phyloP scores from a whole-genome alignment of 1,140 invertebrate species.

The Bombus confusus region DNA sequence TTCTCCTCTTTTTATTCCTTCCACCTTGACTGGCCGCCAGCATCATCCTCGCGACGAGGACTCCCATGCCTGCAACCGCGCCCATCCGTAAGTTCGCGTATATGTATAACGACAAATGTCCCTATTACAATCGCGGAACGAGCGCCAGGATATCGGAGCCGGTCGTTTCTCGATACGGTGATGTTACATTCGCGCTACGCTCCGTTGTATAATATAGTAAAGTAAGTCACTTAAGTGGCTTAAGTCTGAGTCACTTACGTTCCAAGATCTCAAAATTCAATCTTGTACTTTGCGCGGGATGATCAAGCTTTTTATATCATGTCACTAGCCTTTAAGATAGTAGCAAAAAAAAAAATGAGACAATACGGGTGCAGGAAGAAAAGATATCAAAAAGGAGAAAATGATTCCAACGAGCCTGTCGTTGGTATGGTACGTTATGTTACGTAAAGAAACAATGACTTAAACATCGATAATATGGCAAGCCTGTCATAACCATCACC shows the following conservation, averaged over 20 bases:
- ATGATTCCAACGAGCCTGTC: no score
- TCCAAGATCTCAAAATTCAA: neutral
- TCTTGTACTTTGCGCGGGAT: neutral
- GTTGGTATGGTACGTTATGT: no score
- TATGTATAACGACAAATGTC: slow-evolving; percentile 28
- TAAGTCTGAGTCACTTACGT: neutral
- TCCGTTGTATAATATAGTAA: slow-evolving; percentile 30
- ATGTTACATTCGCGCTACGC: slow-evolving; percentile 11
- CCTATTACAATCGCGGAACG: slow-evolving; percentile 34
- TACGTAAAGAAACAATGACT: no score
- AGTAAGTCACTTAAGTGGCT: no score
- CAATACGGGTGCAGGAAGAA: no score
- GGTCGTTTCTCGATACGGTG: neutral
- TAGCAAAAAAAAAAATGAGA: no score
- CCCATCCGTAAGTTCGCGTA: slow-evolving; percentile 56
- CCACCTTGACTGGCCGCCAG: slow-evolving; percentile 43
- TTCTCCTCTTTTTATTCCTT: slow-evolving; percentile 68
- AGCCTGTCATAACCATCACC: no score
- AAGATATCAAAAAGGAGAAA: no score
- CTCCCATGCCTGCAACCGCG: slow-evolving; percentile 52
- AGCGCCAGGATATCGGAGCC: neutral
- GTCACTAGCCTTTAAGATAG: no score
- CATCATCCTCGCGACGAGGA: slow-evolving; percentile 58
- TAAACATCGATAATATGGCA: no score
- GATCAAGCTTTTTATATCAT: no score